Conservation (phyloP, 2,797 vertebrate genomes). For the Cygnus olor region DNA sequence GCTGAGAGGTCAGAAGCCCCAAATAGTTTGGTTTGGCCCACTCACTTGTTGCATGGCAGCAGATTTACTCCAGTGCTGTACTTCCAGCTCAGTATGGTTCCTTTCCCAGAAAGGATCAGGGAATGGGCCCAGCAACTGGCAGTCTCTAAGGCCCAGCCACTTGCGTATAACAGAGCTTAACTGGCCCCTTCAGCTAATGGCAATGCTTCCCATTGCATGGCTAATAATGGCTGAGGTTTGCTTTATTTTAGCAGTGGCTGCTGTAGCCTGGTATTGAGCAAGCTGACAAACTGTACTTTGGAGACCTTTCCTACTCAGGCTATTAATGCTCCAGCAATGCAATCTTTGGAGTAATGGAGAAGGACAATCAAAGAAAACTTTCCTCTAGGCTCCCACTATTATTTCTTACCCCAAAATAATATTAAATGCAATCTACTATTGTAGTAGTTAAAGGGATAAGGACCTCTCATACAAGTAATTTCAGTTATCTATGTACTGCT, state of each 20-base stretch:
- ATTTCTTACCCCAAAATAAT: not conserved
- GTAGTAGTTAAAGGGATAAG: not conserved
- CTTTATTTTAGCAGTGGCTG: not conserved
- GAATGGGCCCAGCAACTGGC: not conserved
- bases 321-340: not conserved
- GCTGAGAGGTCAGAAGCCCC: not conserved
- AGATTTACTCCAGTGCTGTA: not conserved
- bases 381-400: not conserved
- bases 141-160: not conserved
- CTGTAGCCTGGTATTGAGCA: not conserved
- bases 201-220: not conserved
- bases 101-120: not conserved
- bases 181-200: not conserved
- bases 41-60: fast-evolving
- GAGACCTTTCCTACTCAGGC: not conserved
- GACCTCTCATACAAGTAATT: not conserved
- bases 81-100: not conserved
- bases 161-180: not conserved
- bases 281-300: not conserved
- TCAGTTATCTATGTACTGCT: not conserved
- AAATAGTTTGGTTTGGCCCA: not conserved
- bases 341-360: not conserved
- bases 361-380: not conserved
- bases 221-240: not conserved
- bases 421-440: not conserved